These are phyloP conservation scores for Leptoteleia sp. DNA, from an alignment of 1,140 invertebrate species.

Conservation along the genomic window DNA sequence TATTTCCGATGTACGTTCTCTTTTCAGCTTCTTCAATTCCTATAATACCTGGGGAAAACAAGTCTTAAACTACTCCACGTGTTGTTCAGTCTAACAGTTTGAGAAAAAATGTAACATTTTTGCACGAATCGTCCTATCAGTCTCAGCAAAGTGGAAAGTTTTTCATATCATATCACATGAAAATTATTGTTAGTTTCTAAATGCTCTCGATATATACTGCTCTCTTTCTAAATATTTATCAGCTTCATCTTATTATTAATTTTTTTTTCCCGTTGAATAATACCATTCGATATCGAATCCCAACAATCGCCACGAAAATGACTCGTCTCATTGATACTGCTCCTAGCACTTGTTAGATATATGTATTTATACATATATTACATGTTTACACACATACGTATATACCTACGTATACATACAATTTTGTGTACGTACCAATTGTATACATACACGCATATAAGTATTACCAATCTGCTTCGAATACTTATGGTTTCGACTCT, in stretches of 20 bases:
- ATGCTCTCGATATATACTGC: constrained; percentile 21
- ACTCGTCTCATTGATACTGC: constrained; percentile 60
- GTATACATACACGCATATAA: constrained; percentile 6
- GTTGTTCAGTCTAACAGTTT: constrained; percentile 64
- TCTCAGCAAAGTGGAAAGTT: constrained; percentile 66
- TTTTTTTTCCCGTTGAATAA: constrained; percentile 3
- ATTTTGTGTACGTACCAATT: too few relatives aligned
- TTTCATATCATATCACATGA: constrained; percentile 65
- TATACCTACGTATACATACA: constrained; percentile 14
- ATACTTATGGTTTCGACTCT: constrained; percentile 18
- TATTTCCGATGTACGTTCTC: too few relatives aligned
- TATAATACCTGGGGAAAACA: constrained; percentile 45
- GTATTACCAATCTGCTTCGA: constrained; percentile 15
- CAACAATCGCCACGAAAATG: constrained; percentile 66
- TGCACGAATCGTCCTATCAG: constrained; percentile 59
- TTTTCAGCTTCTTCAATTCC: constrained; percentile 73
- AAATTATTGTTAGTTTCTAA: constrained; percentile 63
- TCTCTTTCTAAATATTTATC: constrained; percentile 27
- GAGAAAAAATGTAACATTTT: constrained; percentile 51
- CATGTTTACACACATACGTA: neutral
- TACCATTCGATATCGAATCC: constrained; percentile 52
- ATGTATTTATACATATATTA: constrained; percentile 10
- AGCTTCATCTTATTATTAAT: constrained; percentile 32
- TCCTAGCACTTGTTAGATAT: constrained; percentile 40
- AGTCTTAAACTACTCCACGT: constrained; percentile 58